Base-by-base conservation (phyloP, 2,113 vertebrate genomes). In the Phainopepla nitens region DNA sequence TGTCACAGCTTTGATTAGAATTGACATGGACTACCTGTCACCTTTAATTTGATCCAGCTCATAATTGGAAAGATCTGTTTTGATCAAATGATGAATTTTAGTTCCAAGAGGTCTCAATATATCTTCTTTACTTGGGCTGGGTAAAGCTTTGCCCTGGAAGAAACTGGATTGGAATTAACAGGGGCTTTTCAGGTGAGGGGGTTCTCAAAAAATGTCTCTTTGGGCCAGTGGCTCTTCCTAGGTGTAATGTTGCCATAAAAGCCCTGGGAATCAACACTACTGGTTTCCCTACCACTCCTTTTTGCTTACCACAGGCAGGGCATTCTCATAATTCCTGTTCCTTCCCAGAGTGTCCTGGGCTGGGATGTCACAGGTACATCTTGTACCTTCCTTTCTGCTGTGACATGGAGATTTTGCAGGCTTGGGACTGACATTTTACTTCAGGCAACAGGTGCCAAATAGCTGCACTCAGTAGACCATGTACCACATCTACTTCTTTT, bases 41-140 rank as follows among this genome's bases (percentile, higher is more conserved):
- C 54, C 69, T 94, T 65, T 76, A 64, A 84, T 90, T 94, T 92
- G 66, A 41, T 50, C 11, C 73, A 82, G 62, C 49, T 94, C 14
- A 5, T 80, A 65, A 82, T 0, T 90, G 86, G 68, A 68, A 85
- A 42, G 75, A 53, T 82, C 13, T 54, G 12, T 47, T 92, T 61
- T 65, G 71, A 89, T 77, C 57, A 65, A 73, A 69, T 16, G 25
- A 14, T 42, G 66, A 76, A 65, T 85, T 88, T 65, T 29, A 27
- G 23, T 77, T 88, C 50, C 36, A 45, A 20, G 28, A 65, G 35
- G 50, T 92, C 25, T 20, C 29, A 33, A 0, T 54, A 0, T 17
- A 7, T 70, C n/a, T 60, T 85, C 14, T 50, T 71, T 66, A 12
- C 20, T 70, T 57, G 42, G 28, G 3, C 33, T 61, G 53, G 13